These are phyloP conservation scores for Andricus grossulariae DNA, from an alignment of 1,140 invertebrate species.

Conservation along the genomic window DNA sequence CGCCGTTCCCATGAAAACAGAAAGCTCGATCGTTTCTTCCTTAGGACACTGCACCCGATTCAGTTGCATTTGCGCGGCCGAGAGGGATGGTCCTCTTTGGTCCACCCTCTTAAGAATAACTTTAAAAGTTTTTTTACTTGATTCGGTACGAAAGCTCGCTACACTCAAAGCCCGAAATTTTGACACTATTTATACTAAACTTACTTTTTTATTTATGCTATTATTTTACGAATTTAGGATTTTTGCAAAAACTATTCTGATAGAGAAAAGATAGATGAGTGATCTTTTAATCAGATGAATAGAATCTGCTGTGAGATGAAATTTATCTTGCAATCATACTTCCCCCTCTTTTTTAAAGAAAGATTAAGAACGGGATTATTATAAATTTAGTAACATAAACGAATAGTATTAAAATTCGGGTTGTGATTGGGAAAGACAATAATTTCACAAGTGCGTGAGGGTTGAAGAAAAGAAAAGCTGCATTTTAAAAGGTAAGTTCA, in stretches of 20 bases:
- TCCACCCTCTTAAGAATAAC: not conserved
- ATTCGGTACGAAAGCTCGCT: not conserved
- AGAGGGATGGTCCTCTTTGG: slow-evolving; percentile 32
- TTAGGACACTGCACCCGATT: slow-evolving; percentile 55
- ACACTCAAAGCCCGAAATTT: not conserved
- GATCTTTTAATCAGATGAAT: no score
- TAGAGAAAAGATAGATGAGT: no score
- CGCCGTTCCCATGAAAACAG: slow-evolving; percentile 55
- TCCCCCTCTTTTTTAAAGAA: no score
- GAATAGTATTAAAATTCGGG: not conserved
- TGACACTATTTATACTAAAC: not conserved
- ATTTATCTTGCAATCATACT: no score
- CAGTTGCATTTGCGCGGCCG: slow-evolving; percentile 50
- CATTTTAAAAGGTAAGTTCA: slow-evolving; percentile 54
- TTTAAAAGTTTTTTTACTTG: not conserved
- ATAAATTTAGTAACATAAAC: not conserved
- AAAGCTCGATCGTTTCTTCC: slow-evolving; percentile 58
- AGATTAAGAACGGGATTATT: not conserved
- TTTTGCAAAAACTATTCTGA: no score
- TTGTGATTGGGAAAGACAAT: slow-evolving; percentile 10
- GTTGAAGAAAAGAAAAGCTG: not conserved
- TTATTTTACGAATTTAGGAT: not conserved
- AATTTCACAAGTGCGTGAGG: not conserved
- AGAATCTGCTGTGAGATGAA: no score
- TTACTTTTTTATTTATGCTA: not conserved